Conservation (phyloP, 2,888 invertebrate genomes). For the Epinotia nisella region DNA sequence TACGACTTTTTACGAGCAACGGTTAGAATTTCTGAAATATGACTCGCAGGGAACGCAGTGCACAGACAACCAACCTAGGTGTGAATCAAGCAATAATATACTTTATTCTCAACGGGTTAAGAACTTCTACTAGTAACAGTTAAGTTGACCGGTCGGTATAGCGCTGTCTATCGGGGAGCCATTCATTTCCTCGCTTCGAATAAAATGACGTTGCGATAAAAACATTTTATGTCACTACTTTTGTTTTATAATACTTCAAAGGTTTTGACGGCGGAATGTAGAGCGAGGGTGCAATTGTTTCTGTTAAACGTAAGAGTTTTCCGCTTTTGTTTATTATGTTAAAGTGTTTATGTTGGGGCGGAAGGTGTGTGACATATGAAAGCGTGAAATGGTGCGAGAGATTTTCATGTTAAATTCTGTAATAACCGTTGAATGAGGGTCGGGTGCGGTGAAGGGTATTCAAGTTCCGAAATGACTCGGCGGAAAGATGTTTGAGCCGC, state of each 20-base stretch:
- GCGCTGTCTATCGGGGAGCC: slow-evolving; percentile 34
- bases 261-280: slow-evolving; percentile 58
- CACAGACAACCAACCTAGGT: slow-evolving; percentile 35
- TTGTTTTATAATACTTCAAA: slow-evolving; percentile 72
- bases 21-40: slow-evolving; percentile 72
- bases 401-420: slow-evolving; percentile 42
- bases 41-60: slow-evolving; percentile 63
- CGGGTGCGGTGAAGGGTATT: slow-evolving; percentile 34
- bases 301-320: slow-evolving; percentile 60
- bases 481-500: slow-evolving; percentile 38
- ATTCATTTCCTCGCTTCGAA: slow-evolving; percentile 43
- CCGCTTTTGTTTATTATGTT: slow-evolving; percentile 55
- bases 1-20: slow-evolving; percentile 65
- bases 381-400: slow-evolving; percentile 35
- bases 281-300: slow-evolving; percentile 59
- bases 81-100: slow-evolving; percentile 20
- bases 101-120: neutral
- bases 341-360: slow-evolving; percentile 27
- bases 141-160: slow-evolving; percentile 7
- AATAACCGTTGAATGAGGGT: slow-evolving; percentile 37
- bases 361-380: slow-evolving; percentile 43
- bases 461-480: slow-evolving; percentile 37
- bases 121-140: slow-evolving; percentile 9
- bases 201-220: slow-evolving; percentile 63
- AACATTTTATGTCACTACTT: slow-evolving; percentile 75